Base-by-base conservation (phyloP, 2,797 vertebrate species). In the Distichodus sexfasciatus region DNA sequence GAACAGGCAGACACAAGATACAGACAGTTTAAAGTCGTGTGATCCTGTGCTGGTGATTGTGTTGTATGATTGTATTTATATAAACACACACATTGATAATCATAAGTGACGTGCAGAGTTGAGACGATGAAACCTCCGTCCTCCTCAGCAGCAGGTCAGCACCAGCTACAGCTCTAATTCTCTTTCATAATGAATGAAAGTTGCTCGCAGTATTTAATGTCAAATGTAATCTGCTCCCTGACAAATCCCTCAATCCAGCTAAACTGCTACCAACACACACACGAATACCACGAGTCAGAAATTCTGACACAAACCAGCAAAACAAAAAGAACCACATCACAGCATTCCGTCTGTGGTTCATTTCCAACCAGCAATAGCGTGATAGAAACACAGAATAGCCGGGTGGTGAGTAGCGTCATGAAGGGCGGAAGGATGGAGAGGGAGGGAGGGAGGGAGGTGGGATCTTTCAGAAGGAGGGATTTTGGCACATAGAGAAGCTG, bases 301-400 rank as follows among this genome's bases (percentile, higher is more conserved):
- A n/a, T n/a, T n/a, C n/a, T n/a, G n/a, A n/a, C 43, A 40, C 0
- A 5, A 10, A 68, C 19, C 9, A 24, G 31, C 6, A 17, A 33
- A 69, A 43, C 47, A 29, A 31, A n/a, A 40, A 19, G 15, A 28
- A 29, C 31, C 11, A 23, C 24, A 61, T 61, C 58, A 61, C 44
- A 61, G 58, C 15, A 9, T 43, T 19, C 11, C 15, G 12, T 19
- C 29, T 48, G 21, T 24, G 46, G 21, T 24, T 6, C 0, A 46
- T 1, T 53, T 65, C 35, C 38, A 65, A 26, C 17, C 19, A 43
- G 40, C 36, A 53, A 2, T 17, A 33, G 19, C 31, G n/a, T 4
- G 7, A 33, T 2, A 29, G 14, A 21, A 23, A 14, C 26, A 26
- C 6, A 21, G 23, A n/a, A n/a, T n/a, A n/a, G n/a, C n/a, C n/a